These are phyloP conservation scores for Tachysurus fulvidraco DNA, from an alignment of 2,113 vertebrate genomes.

Conservation along the genomic window DNA sequence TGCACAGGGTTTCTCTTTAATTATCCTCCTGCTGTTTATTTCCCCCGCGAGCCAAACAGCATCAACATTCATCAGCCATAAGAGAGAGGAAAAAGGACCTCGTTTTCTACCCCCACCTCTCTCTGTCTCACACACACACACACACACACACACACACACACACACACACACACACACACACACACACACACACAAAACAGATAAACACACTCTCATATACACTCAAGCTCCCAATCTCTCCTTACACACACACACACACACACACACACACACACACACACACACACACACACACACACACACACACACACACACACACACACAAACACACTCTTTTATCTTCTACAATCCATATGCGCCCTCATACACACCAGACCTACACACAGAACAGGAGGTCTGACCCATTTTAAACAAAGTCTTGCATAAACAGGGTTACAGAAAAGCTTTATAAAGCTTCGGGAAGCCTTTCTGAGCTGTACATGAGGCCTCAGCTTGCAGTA, in stretches of 20 bases:
- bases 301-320: neutral
- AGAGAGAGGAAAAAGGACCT: neutral
- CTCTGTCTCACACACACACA: neutral
- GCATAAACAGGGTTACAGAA: neutral
- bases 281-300: neutral
- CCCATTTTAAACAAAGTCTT: neutral
- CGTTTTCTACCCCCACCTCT: neutral
- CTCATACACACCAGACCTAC: neutral
- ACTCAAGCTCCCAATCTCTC: neutral
- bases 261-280: neutral
- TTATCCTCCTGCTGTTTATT: conserved; percentile 45
- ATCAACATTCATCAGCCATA: conserved; percentile 41
- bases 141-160: neutral
- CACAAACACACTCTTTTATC: neutral
- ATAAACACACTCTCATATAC: neutral
- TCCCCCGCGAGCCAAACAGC: conserved; percentile 29
- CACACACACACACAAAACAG: neutral
- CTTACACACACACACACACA: neutral
- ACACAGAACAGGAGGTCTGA: neutral
- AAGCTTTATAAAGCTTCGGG: neutral
- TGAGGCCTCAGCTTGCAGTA: neutral
- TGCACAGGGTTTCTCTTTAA: conserved; percentile 40
- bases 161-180: neutral
- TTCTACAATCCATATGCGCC: neutral
- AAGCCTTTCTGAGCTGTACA: neutral